These are phyloP conservation scores for Trichogramma evanescens DNA, from an alignment of 2,888 invertebrate genomes.

Conservation along the genomic window DNA sequence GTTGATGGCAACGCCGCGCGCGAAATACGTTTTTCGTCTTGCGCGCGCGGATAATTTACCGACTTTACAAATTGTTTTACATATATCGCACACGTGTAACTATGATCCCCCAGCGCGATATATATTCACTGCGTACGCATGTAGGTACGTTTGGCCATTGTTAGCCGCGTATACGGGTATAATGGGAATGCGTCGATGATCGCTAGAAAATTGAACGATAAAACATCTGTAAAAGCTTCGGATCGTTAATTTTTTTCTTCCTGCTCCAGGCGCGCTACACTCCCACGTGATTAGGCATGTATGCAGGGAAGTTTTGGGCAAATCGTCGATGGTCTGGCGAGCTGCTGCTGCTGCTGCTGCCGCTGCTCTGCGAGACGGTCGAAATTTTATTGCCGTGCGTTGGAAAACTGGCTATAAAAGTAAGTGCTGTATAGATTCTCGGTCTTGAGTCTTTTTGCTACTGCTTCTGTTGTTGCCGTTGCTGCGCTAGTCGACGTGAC, in stretches of 20 bases:
- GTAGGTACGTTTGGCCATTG: no score
- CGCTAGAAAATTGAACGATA: neutral
- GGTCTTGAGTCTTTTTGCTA: conserved; percentile 24
- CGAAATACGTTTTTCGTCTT: no score
- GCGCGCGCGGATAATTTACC: no score
- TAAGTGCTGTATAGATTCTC: conserved; percentile 46
- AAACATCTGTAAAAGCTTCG: neutral
- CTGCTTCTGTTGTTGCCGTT: conserved; percentile 9
- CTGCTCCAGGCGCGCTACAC: neutral
- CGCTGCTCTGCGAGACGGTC: neutral
- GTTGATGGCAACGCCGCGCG: no score
- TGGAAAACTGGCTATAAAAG: conserved; percentile 37
- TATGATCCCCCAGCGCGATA: no score
- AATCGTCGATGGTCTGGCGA: conserved; percentile 16
- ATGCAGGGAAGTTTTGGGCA: neutral
- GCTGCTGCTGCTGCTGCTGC: neutral
- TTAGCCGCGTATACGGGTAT: no score
- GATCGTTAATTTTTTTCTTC: conserved; percentile 10
- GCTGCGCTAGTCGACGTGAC: no score
- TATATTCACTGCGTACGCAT: no score
- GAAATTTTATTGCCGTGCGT: conserved; percentile 34
- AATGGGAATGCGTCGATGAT: no score
- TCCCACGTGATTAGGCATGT: conserved; percentile 11
- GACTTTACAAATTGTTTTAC: no score
- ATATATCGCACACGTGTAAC: no score